phyloP scores from a whole-genome alignment of 2,113 vertebrate species.

The Mystacornis crossleyi region DNA sequence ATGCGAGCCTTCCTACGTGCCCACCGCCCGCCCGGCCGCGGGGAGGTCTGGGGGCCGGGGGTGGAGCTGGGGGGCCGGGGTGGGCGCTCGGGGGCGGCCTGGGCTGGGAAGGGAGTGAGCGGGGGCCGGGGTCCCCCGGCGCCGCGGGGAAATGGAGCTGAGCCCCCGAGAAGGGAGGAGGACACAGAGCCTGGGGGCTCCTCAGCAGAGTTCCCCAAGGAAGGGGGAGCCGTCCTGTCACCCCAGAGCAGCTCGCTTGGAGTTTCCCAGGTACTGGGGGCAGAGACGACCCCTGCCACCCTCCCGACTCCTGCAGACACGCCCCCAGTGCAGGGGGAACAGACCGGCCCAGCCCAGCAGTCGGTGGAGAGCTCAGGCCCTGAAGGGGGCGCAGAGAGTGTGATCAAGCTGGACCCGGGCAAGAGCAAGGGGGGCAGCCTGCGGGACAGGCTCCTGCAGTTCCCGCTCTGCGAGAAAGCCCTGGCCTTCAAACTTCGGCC shows the following conservation, averaged over 20 bases:
- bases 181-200: neutral
- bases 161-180: neutral
- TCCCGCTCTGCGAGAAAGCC: conserved; percentile 67
- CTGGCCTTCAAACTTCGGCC: conserved; percentile 63
- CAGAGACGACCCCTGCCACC: neutral
- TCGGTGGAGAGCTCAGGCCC: neutral
- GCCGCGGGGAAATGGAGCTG: conserved; percentile 47
- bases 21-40: too few species aligned
- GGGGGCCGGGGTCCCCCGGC: neutral
- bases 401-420: conserved; percentile 67
- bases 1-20: too few species aligned
- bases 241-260: neutral
- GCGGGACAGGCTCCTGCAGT: conserved; percentile 68
- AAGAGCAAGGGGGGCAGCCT: conserved; percentile 80
- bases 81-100: rapidly evolving
- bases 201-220: neutral
- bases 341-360: rapidly evolving
- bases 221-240: rapidly evolving
- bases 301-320: neutral
- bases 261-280: neutral
- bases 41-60: too few species aligned
- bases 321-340: neutral
- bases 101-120: neutral
- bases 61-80: neutral
- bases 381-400: neutral